Evolutionary conservation across 2,797 vertebrate species (phyloP).

Genomic region (Jordanella pulchra): DNA sequence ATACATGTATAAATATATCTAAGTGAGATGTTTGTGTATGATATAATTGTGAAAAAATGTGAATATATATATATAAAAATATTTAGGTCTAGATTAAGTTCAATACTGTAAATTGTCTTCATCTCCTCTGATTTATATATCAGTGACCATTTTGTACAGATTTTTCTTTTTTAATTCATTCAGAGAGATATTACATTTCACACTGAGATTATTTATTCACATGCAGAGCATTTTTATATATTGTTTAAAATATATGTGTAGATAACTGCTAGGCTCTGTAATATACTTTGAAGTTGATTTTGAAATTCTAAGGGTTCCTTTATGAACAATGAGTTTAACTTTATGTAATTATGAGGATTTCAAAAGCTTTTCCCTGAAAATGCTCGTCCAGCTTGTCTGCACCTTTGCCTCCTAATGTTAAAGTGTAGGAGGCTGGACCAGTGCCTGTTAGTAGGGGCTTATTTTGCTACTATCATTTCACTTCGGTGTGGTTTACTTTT

Average conservation of each 20-base stretch:
- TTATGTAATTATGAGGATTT: slow-evolving; percentile 44
- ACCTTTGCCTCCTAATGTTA: slow-evolving; percentile 52
- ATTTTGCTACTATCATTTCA: slow-evolving; percentile 58
- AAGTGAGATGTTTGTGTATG: slow-evolving; percentile 80
- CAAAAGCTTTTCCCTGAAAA: slow-evolving; percentile 53
- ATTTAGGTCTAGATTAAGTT: slow-evolving; percentile 75
- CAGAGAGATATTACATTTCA: slow-evolving; percentile 76
- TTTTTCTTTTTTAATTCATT: slow-evolving; percentile 75
- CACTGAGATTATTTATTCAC: slow-evolving; percentile 83
- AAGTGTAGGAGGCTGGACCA: slow-evolving; percentile 48
- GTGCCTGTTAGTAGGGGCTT: slow-evolving; percentile 64
- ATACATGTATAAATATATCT: slow-evolving; percentile 77
- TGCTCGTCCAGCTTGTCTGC: slow-evolving; percentile 54
- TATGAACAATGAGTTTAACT: slow-evolving; percentile 49
- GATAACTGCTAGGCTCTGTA: slow-evolving; percentile 74
- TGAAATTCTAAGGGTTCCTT: slow-evolving; percentile 70
- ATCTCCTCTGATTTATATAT: slow-evolving; percentile 81
- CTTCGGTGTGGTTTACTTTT: slow-evolving; percentile 31
- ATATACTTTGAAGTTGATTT: slow-evolving; percentile 76
- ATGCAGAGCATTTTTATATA: slow-evolving; percentile 83
- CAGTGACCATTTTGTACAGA: slow-evolving; percentile 83
- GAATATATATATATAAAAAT: slow-evolving; percentile 70
- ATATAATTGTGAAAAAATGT: slow-evolving; percentile 78
- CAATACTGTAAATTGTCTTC: slow-evolving; percentile 79
- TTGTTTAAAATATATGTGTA: slow-evolving; percentile 82